phyloP scores from a whole-genome alignment of 2,113 vertebrate species.

The Azemiops feae region DNA sequence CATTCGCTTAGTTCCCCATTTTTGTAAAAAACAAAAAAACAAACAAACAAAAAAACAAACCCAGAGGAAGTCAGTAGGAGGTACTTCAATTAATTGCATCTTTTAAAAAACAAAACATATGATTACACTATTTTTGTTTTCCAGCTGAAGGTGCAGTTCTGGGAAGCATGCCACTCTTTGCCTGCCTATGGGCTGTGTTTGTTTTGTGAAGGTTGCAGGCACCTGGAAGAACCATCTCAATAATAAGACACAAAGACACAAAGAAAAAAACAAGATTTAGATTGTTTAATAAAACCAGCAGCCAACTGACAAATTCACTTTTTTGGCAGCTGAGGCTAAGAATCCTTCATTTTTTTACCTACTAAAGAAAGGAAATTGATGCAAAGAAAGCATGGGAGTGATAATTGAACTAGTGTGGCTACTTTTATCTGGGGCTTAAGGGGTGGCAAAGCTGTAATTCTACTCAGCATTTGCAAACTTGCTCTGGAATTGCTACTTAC shows the following conservation, averaged over 20 bases:
- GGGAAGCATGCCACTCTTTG: constrained; percentile 23
- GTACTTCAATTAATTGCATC: neutral
- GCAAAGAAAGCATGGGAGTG: neutral
- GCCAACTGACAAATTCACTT: neutral
- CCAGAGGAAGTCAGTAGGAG: neutral
- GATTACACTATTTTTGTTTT: constrained; percentile 21
- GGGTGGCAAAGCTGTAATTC: neutral
- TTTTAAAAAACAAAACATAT: constrained; percentile 8
- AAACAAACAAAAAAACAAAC: too few species aligned
- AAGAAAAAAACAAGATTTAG: neutral
- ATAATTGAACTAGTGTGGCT: neutral
- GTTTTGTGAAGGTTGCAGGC: constrained; percentile 30
- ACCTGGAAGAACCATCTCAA: constrained; percentile 13
- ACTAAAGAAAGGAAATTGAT: neutral
- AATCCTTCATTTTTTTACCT: neutral
- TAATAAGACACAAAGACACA: constrained; percentile 21
- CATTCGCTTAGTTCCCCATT: neutral
- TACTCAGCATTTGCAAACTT: neutral
- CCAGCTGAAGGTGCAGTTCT: constrained; percentile 37
- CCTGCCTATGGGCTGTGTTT: neutral
- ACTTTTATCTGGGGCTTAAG: neutral
- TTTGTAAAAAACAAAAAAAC: neutral
- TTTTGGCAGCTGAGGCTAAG: neutral
- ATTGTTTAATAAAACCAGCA: neutral
- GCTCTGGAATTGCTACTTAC: neutral